These are phyloP conservation scores for Spodoptera exigua DNA, from an alignment of 2,888 invertebrate genomes.

Conservation along the genomic window DNA sequence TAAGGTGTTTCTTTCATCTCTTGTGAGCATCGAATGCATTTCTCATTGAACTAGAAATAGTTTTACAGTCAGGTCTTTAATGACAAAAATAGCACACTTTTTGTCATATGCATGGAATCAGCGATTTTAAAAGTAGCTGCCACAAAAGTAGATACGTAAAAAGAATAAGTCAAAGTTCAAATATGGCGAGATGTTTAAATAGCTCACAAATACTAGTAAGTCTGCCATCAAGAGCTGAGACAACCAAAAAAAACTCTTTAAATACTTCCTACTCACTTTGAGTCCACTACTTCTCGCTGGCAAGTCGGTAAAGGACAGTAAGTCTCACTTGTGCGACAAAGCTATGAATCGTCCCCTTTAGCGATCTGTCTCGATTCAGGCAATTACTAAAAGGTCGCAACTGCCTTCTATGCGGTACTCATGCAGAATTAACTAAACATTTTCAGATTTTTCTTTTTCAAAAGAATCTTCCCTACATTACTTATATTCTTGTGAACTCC, in stretches of 20 bases:
- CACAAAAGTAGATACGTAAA: conserved; percentile 8
- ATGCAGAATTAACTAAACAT: conserved; percentile 35
- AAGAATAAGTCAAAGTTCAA: conserved; percentile 44
- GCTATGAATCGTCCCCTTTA: conserved; percentile 74
- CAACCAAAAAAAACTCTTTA: conserved; percentile 52
- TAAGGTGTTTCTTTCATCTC: conserved; percentile 28
- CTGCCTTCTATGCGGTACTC: conserved; percentile 46
- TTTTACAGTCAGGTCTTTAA: conserved; percentile 16
- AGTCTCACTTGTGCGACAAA: conserved; percentile 80
- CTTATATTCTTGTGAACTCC: conserved; percentile 40
- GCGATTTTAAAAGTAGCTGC: conserved; percentile 9
- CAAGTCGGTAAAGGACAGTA: conserved; percentile 69
- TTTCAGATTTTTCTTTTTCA: conserved; percentile 27
- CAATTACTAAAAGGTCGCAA: conserved; percentile 70
- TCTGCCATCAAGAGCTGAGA: conserved; percentile 49
- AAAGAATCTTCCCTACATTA: conserved; percentile 19
- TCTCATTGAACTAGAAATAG: conserved; percentile 42
- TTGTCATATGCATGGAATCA: conserved; percentile 11
- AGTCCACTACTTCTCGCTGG: conserved; percentile 57
- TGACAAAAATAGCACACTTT: conserved; percentile 13
- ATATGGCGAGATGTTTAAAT: conserved; percentile 38
- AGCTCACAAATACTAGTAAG: conserved; percentile 45
- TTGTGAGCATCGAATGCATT: conserved; percentile 39
- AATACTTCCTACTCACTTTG: conserved; percentile 63
- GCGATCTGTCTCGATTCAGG: conserved; percentile 65